phyloP scores from a whole-genome alignment of 2,797 vertebrate species.

The Odontamblyopus lacepedii region DNA sequence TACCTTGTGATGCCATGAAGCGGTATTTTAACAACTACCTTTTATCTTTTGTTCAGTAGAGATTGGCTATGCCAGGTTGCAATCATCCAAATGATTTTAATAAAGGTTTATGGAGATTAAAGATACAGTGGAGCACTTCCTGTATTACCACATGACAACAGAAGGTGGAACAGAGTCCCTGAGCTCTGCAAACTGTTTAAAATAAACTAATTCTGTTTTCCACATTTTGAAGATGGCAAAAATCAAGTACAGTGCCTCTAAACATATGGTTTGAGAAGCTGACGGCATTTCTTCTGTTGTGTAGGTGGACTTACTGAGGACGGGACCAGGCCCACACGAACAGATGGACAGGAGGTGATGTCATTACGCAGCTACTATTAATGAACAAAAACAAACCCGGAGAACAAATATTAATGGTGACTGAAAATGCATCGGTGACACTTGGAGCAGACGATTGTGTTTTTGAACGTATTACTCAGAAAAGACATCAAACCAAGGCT shows the following conservation, averaged over 20 bases:
- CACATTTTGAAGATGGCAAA: too few relatives aligned
- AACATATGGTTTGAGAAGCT: conserved; percentile 13
- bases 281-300: conserved; percentile 29
- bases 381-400: conserved; percentile 21
- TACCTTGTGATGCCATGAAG: too few relatives aligned
- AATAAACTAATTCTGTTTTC: too few relatives aligned
- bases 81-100: too few relatives aligned
- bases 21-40: too few relatives aligned
- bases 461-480: conserved; percentile 54
- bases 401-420: conserved; percentile 27
- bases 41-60: too few relatives aligned
- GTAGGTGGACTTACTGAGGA: conserved; percentile 59
- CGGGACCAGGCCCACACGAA: conserved; percentile 59
- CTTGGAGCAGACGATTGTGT: conserved; percentile 57
- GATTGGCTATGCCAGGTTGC: too few relatives aligned
- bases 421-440: conserved; percentile 52
- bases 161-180: too few relatives aligned
- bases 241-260: neutral
- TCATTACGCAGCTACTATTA: conserved; percentile 43
- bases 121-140: too few relatives aligned
- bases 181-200: too few relatives aligned
- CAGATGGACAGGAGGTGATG: conserved; percentile 59
- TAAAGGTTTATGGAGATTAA: too few relatives aligned
- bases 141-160: too few relatives aligned
- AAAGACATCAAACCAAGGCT: conserved; percentile 72